A percentile compares a stretch with the other conserved stretches of the same genome.
phyloP scores from a whole-genome alignment of 2,113 vertebrate genomes.

The human (Homo sapiens) region DNA sequence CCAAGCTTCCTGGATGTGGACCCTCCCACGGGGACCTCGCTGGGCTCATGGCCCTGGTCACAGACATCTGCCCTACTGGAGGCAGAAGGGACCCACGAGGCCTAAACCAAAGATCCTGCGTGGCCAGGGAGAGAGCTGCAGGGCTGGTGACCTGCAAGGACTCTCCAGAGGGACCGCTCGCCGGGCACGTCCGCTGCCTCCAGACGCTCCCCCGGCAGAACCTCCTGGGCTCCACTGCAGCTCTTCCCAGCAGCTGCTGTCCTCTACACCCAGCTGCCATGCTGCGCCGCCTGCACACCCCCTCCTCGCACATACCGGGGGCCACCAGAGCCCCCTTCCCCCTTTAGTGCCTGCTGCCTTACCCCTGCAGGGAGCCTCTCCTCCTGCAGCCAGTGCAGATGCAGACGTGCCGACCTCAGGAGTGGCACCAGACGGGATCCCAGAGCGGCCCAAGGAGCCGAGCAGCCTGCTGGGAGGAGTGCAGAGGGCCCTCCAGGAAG shows the following conservation, averaged over 20 bases:
- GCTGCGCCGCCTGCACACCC: background rate
- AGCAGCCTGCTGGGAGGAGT: background rate
- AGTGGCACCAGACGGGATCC: background rate
- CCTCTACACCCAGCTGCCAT: background rate
- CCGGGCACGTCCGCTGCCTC: background rate
- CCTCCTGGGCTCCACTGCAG: background rate
- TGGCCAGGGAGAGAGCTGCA: background rate
- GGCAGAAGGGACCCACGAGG: slow-evolving; percentile 53
- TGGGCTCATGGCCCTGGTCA: background rate
- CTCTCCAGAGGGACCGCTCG: background rate
- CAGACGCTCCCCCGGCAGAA: background rate
- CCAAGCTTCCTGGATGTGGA: slow-evolving; percentile 41
- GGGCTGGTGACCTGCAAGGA: background rate
- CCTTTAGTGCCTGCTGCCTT: background rate
- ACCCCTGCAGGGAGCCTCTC: background rate
- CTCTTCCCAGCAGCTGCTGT: slow-evolving; percentile 2
- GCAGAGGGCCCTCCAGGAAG: background rate
- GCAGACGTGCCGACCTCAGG: background rate
- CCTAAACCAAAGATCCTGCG: slow-evolving; percentile 64
- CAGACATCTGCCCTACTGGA: slow-evolving; percentile 45
- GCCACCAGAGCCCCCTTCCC: background rate
- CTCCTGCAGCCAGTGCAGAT: background rate
- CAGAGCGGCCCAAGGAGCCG: background rate
- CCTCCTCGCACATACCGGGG: background rate
- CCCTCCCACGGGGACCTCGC: slow-evolving; percentile 15